These are phyloP conservation scores for Villa cingulata DNA, from an alignment of 2,888 invertebrate genomes.

Conservation along the genomic window DNA sequence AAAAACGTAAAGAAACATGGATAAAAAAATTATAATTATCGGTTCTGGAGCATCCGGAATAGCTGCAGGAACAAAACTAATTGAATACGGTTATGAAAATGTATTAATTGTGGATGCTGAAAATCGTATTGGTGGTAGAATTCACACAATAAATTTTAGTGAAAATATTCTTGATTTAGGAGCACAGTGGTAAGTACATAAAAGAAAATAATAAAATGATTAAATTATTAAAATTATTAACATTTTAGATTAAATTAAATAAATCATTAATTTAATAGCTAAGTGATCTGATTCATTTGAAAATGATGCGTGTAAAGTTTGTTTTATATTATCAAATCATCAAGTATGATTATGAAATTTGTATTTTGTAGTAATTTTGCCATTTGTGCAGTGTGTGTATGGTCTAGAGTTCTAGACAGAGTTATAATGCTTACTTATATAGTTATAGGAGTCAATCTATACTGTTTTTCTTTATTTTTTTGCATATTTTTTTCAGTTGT, in stretches of 20 bases:
- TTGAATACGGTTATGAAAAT: conserved; percentile 33
- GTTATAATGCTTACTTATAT: no score
- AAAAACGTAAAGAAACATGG: neutral
- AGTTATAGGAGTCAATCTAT: no score
- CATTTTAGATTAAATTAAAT: neutral
- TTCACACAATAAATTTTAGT: conserved; percentile 41
- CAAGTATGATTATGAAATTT: no score
- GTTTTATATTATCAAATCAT: no score
- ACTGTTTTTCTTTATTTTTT: no score
- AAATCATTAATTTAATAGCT: neutral
- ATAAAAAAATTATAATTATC: conserved; percentile 27
- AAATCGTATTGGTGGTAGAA: conserved; percentile 49
- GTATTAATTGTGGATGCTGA: conserved; percentile 49
- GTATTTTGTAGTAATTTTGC: no score
- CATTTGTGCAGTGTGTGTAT: no score
- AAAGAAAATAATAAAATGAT: no score
- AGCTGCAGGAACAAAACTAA: conserved; percentile 32
- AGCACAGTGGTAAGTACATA: conserved; percentile 57
- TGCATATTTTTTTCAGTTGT: no score
- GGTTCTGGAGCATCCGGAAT: conserved; percentile 35
- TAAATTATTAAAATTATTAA: neutral
- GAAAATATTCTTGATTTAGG: conserved; percentile 53
- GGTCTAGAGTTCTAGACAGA: no score
- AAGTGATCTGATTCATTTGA: no score
- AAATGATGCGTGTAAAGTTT: no score